Evolutionary conservation across 92 coral and sea anemone genomes (phyloP), one percentile per base, ranked within the genome.

Genomic region (Phenganax stokvisi): DNA sequence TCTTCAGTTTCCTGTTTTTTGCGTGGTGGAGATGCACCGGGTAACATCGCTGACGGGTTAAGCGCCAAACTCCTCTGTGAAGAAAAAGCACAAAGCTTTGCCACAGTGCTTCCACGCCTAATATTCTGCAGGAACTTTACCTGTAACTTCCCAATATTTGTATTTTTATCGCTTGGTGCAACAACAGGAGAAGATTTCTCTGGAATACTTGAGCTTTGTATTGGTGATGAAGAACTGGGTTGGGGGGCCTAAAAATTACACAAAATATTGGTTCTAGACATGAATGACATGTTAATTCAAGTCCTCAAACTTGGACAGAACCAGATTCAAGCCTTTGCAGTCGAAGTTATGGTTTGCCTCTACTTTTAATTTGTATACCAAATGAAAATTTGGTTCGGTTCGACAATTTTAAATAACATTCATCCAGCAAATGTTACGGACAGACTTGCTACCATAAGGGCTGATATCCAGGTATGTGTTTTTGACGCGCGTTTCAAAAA

Each of bases 61-160:
- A 73, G 54, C 58, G 61, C 61, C 77, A 73, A 73, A 8, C 37
- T 73, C 51, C 54, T 53, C 61, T 73, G 11, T 52, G 65, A 52
- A 20, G n/a, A 52, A 10, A 52, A 31, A 8, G 9, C 27, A 72
- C 28, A 73, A 25, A 20, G 8, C 59, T 7, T 9, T 51, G 77
- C 10, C 51, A 37, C 6, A 64, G 6, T 68, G 6, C 0, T 11
- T 68, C 6, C 52, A 68, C n/a, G 13, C 67, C 25, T 61, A 17
- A 61, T 61, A 61, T 15, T 68, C 11, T 64, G 51, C 82, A 66
- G 15, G 16, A 30, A 28, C 51, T 81, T 68, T 64, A 94, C 99
- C 97, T 96, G 99, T 28, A 96, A 86, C 70, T 90, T 92, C 15
- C 86, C 97, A 10, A 96, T 89, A 58, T 85, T 87, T 0, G 97